Percentiles rank a stretch among this genome's conserved stretches.
These are phyloP conservation scores for Platichthys flesus DNA, from an alignment of 2,113 vertebrate species.

Conservation along the genomic window DNA sequence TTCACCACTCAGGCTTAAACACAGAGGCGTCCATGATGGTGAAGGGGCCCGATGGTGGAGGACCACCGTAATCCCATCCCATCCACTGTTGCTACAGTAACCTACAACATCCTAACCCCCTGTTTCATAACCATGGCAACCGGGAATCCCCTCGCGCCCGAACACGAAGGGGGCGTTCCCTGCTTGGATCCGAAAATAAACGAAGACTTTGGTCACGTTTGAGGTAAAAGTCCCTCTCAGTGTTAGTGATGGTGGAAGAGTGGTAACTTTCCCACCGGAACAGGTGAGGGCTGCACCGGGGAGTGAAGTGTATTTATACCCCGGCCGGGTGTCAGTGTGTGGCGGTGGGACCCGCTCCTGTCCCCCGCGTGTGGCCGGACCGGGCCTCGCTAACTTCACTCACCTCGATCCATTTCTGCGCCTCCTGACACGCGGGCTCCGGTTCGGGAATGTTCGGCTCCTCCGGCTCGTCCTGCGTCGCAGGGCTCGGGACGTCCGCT, in stretches of 20 bases:
- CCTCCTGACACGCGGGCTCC: slow-evolving; percentile 85
- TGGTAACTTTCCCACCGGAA: neutral
- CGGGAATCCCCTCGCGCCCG: slow-evolving; percentile 59
- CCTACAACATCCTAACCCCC: slow-evolving; percentile 15
- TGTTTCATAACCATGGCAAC: slow-evolving; percentile 75
- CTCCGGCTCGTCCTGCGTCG: neutral
- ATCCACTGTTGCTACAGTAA: neutral
- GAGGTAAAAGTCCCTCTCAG: no score
- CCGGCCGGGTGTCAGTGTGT: neutral
- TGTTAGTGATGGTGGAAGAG: no score
- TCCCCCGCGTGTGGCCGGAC: slow-evolving; percentile 4
- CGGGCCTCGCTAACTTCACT: slow-evolving; percentile 58
- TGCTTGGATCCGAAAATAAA: no score
- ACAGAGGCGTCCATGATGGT: slow-evolving; percentile 41
- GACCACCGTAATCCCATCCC: neutral
- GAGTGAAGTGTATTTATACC: slow-evolving; percentile 62
- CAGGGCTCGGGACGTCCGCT: slow-evolving; percentile 78
- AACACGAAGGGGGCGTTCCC: slow-evolving; percentile 59
- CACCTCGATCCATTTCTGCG: slow-evolving; percentile 96
- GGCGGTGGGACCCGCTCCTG: slow-evolving; percentile 31
- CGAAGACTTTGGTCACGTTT: no score
- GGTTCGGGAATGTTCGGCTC: slow-evolving; percentile 83
- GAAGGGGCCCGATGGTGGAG: slow-evolving; percentile 23
- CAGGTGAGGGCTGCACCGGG: slow-evolving; percentile 65
- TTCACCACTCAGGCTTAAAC: slow-evolving; percentile 59